phyloP scores from a whole-genome alignment of 1,140 invertebrate species.

The Meteorus sp. region DNA sequence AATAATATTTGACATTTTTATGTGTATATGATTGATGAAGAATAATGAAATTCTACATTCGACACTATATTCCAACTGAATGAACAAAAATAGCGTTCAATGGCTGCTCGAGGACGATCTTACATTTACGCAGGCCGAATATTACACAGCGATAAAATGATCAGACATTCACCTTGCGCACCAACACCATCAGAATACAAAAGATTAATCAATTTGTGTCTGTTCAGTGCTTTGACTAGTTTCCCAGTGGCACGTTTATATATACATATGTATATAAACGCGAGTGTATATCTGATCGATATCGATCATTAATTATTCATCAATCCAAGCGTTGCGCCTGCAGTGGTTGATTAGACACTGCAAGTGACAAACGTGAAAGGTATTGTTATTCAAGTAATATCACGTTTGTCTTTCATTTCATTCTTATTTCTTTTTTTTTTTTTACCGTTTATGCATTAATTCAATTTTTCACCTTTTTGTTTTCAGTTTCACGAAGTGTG shows the following conservation, averaged over 20 bases:
- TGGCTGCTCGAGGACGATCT: background rate
- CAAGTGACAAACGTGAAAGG: background rate
- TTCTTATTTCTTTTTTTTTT: too few species aligned
- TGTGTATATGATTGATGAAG: too few species aligned
- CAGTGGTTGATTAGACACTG: background rate
- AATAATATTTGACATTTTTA: too few species aligned
- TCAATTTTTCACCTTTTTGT: too few species aligned
- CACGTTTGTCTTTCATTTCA: background rate
- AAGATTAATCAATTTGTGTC: slow-evolving; percentile 17
- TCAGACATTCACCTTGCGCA: slow-evolving; percentile 23
- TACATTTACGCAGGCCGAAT: slow-evolving; percentile 4
- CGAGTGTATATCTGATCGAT: slow-evolving; percentile 15
- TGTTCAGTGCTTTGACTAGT: background rate
- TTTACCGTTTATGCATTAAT: too few species aligned
- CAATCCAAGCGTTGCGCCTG: background rate
- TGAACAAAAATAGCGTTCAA: too few species aligned
- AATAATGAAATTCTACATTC: too few species aligned
- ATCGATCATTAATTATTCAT: slow-evolving; percentile 29
- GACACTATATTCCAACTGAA: too few species aligned
- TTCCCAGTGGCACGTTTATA: slow-evolving; percentile 3
- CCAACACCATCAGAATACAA: slow-evolving; percentile 10
- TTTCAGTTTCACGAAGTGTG: too few species aligned
- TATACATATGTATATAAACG: background rate
- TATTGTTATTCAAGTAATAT: background rate
- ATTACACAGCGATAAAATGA: background rate